phyloP scores from a whole-genome alignment of 1,140 invertebrate species.

The Temnothorax longispinosus region DNA sequence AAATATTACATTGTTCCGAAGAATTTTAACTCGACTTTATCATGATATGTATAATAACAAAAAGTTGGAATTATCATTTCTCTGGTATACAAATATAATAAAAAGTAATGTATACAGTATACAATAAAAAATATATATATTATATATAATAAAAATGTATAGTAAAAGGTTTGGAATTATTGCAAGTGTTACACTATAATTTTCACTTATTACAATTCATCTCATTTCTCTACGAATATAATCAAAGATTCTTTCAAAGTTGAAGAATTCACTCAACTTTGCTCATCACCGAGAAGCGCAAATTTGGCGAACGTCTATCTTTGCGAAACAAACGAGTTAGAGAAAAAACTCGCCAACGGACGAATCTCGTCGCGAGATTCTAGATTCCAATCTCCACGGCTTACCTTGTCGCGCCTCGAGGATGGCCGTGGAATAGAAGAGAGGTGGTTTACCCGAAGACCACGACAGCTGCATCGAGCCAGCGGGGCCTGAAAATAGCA shows the following conservation, averaged over 20 bases:
- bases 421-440: slow-evolving; percentile 76
- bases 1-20: not conserved
- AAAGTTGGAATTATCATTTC: not conserved
- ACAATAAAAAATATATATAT: too few species aligned
- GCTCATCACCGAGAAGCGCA: not conserved
- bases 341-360: slow-evolving; percentile 15
- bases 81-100: too few species aligned
- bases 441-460: slow-evolving; percentile 76
- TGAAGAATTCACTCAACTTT: not conserved
- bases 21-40: not conserved
- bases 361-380: slow-evolving; percentile 47
- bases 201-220: not conserved
- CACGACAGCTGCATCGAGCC: slow-evolving; percentile 75
- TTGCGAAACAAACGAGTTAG: not conserved
- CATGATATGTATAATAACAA: too few species aligned
- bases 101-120: too few species aligned
- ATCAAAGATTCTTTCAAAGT: not conserved
- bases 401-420: slow-evolving; percentile 70
- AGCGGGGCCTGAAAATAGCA: slow-evolving; percentile 74
- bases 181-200: not conserved
- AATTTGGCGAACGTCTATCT: not conserved
- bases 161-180: not conserved
- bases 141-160: too few species aligned
- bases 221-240: not conserved
- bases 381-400: slow-evolving; percentile 61